Evolutionary conservation across 2,113 vertebrate species (phyloP).

Genomic region (Hydrolagus affinis): DNA sequence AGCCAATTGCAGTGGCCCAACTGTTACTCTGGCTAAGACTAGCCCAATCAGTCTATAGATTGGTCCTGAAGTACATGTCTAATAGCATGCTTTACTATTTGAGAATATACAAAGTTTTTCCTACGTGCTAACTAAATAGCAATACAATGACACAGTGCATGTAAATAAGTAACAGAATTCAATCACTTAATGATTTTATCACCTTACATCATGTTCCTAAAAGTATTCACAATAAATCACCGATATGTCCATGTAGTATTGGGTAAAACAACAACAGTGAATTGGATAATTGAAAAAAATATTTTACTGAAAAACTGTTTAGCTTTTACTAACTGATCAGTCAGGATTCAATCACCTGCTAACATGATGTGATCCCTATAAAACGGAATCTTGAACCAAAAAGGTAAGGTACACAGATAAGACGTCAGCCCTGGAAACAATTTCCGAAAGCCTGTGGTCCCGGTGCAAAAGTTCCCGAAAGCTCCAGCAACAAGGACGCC

Average conservation of each 20-base stretch:
- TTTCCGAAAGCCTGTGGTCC: conserved; percentile 45
- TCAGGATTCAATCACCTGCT: conserved; percentile 48
- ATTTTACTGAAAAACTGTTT: neutral
- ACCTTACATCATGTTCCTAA: no score
- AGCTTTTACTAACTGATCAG: neutral
- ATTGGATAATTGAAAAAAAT: conserved; percentile 2
- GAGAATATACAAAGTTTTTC: no score
- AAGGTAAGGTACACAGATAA: conserved; percentile 51
- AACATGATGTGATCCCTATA: conserved; percentile 58
- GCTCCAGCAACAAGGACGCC: conserved; percentile 58
- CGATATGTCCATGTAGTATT: neutral
- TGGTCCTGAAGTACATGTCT: no score
- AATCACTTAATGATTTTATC: no score
- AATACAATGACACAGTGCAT: no score
- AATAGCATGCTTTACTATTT: no score
- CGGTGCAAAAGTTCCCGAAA: conserved; percentile 60
- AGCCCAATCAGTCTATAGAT: no score
- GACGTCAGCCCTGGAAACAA: conserved; percentile 58
- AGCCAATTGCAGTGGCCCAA: no score
- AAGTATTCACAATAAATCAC: no score
- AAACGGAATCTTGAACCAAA: conserved; percentile 56
- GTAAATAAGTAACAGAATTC: no score
- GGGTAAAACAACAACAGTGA: neutral
- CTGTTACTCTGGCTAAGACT: no score
- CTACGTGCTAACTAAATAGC: no score